Evolutionary conservation across 2,797 vertebrate species (phyloP), one percentile per base, ranked within the genome.

Genomic region (Orestias chungarensis): DNA sequence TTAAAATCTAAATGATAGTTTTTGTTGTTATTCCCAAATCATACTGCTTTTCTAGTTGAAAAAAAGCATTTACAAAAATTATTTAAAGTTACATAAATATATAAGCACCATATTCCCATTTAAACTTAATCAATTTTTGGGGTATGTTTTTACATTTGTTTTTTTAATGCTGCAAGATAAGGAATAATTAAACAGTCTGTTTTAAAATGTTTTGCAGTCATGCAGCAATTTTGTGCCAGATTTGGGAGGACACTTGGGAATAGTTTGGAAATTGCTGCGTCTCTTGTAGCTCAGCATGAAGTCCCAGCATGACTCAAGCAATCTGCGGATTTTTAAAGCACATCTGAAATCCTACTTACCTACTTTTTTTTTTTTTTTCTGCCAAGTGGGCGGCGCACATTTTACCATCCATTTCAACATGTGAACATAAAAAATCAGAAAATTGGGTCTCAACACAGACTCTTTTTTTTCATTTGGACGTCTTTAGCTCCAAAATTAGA

Each of bases 341-440:
- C 31, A 44, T 65, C 68, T 68, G 61, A 71, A 62, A 55, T 72
- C 40, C 69, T 40, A 71, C 62, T 68, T 59, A 50, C 33, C 42
- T n/a, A n/a, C n/a, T n/a, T n/a, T n/a, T n/a, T n/a, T n/a, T n/a
- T n/a, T n/a, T n/a, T n/a, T 18, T 74, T 64, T 74, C 54, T 50
- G 31, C 46, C 25, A 29, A 76, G 55, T 50, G 17, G 29, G 52
- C 79, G 82, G 62, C 68, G 70, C 76, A 74, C 52, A 61, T 59
- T 72, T 80, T 70, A 76, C 79, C 73, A n/a, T n/a, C n/a, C n/a
- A n/a, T n/a, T n/a, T n/a, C n/a, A 71, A 73, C 78, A 72, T 76
- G 50, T 33, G 68, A 77, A 31, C 35, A 64, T 80, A 71, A 50
- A 25, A 40, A 76, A 80, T 83, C 72, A 81, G 67, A 70, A 74